Conservation (phyloP, 2,797 vertebrate genomes). For the Alfaro cultratus region DNA sequence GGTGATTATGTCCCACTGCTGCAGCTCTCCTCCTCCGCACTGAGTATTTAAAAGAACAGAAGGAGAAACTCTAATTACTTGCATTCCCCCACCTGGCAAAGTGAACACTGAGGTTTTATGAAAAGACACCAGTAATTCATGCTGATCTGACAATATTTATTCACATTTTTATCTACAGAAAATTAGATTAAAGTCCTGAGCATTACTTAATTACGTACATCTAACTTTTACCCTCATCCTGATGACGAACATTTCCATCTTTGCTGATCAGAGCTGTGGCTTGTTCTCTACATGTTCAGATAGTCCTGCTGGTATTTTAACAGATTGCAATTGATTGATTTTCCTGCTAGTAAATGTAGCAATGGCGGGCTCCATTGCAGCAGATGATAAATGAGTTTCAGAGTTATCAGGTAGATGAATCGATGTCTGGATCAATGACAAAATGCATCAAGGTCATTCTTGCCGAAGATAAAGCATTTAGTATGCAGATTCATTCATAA, state of each 20-base stretch:
- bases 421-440: slow-evolving; percentile 72
- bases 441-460: slow-evolving; percentile 70
- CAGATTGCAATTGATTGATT: slow-evolving; percentile 78
- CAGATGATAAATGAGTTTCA: slow-evolving; percentile 74
- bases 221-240: slow-evolving; percentile 2
- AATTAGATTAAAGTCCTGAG: slow-evolving; percentile 19
- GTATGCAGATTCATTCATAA: slow-evolving; percentile 58
- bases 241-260: slow-evolving; percentile 44
- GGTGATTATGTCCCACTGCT: slow-evolving; percentile 15
- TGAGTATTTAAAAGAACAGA: slow-evolving; percentile 24
- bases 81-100: slow-evolving; percentile 10
- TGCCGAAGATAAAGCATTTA: slow-evolving; percentile 56
- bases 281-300: slow-evolving; percentile 59
- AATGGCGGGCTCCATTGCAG: slow-evolving; percentile 44
- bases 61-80: slow-evolving; percentile 27
- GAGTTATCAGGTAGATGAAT: slow-evolving; percentile 66
- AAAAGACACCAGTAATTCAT: neutral
- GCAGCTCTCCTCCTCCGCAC: slow-evolving; percentile 20
- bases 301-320: slow-evolving; percentile 66
- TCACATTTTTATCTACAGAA: slow-evolving; percentile 17
- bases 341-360: slow-evolving; percentile 66
- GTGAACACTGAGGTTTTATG: slow-evolving; percentile 13
- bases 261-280: slow-evolving; percentile 58
- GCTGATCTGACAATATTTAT: slow-evolving; percentile 14
- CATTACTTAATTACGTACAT: slow-evolving; percentile 6